phyloP scores from a whole-genome alignment of 2,888 invertebrate species.

The Boloria euphrosyne region DNA sequence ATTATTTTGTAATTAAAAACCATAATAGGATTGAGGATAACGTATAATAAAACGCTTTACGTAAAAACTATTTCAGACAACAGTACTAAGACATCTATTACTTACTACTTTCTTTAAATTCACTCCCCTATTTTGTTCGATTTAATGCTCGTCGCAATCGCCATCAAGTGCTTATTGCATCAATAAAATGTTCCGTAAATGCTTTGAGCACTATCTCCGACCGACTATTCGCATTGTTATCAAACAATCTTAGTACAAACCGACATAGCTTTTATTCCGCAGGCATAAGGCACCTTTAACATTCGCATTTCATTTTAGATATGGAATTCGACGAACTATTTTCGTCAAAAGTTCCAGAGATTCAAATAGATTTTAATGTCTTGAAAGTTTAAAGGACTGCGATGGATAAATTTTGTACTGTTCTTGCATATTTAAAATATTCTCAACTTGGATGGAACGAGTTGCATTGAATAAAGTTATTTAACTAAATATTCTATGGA shows the following conservation, averaged over 20 bases:
- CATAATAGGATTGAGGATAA: constrained; percentile 13
- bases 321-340: constrained; percentile 41
- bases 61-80: constrained; percentile 4
- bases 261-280: constrained; percentile 22
- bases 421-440: constrained; percentile 40
- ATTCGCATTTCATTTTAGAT: constrained; percentile 38
- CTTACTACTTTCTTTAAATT: constrained; percentile 24
- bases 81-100: not conserved
- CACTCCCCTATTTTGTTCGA: constrained; percentile 35
- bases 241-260: constrained; percentile 15
- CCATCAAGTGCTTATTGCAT: constrained; percentile 67
- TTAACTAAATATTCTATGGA: constrained; percentile 5
- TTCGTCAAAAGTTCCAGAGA: constrained; percentile 49
- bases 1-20: too few relatives aligned
- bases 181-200: constrained; percentile 69
- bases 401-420: constrained; percentile 42
- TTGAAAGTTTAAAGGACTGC: constrained; percentile 47
- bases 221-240: constrained; percentile 47
- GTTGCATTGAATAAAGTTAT: constrained; percentile 18
- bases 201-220: constrained; percentile 56
- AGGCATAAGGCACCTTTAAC: constrained; percentile 23
- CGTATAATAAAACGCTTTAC: not conserved
- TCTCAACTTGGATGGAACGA: constrained; percentile 19
- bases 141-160: constrained; percentile 43
- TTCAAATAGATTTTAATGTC: constrained; percentile 53